phyloP scores from a whole-genome alignment of 2,888 invertebrate species.

The Thymelicus sylvestris region DNA sequence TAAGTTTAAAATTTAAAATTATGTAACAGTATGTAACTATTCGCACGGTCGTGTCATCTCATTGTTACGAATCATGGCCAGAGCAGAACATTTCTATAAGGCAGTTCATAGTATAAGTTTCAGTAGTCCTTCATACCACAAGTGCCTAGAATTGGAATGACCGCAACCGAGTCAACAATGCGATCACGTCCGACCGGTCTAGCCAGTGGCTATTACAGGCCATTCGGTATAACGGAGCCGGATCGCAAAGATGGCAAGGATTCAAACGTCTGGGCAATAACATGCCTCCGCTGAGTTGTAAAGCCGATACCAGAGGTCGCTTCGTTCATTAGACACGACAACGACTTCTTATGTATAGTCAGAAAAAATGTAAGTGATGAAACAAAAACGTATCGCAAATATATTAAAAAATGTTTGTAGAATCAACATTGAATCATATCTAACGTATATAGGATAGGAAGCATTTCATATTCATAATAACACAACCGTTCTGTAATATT shows the following conservation, averaged over 20 bases:
- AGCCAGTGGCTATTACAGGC: conserved; percentile 14
- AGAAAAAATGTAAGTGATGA: too few species aligned
- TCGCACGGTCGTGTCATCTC: too few species aligned
- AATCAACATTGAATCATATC: too few species aligned
- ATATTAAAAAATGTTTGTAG: too few species aligned
- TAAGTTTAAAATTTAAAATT: too few species aligned
- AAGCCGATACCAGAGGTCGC: not conserved
- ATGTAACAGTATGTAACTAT: too few species aligned
- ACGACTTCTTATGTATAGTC: too few species aligned
- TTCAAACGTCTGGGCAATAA: conserved; percentile 9
- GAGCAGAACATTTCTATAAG: not conserved
- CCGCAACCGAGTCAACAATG: not conserved
- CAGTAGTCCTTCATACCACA: not conserved
- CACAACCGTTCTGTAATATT: too few species aligned
- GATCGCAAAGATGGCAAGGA: conserved; percentile 17
- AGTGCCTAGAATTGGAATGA: not conserved
- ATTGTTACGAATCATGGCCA: not conserved
- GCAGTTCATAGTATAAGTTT: not conserved
- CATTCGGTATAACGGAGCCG: conserved; percentile 8
- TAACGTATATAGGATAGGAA: too few species aligned
- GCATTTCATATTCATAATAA: too few species aligned
- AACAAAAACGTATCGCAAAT: too few species aligned
- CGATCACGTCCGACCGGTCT: conserved; percentile 17
- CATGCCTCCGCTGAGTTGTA: conserved; percentile 3
- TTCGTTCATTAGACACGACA: too few species aligned